phyloP scores from a whole-genome alignment of 2,888 invertebrate genomes.

The Plagiodera versicolora region DNA sequence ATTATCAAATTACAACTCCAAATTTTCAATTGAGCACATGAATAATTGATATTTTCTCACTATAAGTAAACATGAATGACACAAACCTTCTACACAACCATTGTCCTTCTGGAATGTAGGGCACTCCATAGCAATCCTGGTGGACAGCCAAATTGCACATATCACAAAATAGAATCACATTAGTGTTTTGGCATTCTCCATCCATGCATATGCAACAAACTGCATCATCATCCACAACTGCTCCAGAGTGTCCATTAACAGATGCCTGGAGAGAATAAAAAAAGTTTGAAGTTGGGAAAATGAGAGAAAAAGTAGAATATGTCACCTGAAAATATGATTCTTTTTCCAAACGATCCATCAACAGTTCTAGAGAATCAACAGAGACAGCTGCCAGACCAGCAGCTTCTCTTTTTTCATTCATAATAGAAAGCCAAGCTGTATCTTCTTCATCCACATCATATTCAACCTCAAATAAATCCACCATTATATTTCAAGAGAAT shows the following conservation, averaged over 20 bases:
- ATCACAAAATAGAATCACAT: slow-evolving; percentile 98
- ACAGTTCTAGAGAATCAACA: slow-evolving; percentile 87
- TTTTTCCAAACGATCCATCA: slow-evolving; percentile 97
- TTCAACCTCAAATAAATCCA: slow-evolving; percentile 62
- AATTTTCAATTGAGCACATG: too few relatives aligned
- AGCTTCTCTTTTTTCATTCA: slow-evolving; percentile 80
- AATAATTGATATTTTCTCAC: too few relatives aligned
- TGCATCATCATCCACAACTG: slow-evolving; percentile 94
- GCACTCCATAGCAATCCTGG: slow-evolving; percentile 97
- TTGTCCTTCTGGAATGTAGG: slow-evolving; percentile 66
- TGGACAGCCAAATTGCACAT: slow-evolving; percentile 99
- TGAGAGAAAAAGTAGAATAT: too few relatives aligned
- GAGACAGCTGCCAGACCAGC: slow-evolving; percentile 75
- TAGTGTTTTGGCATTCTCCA: slow-evolving; percentile 97
- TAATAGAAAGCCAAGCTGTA: slow-evolving; percentile 87
- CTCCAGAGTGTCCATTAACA: slow-evolving; percentile 69
- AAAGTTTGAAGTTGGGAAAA: too few relatives aligned
- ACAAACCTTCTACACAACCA: slow-evolving; percentile 81
- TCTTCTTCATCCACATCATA: slow-evolving; percentile 99
- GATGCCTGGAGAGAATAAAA: slow-evolving; percentile 55
- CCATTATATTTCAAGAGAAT: neutral
- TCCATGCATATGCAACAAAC: slow-evolving; percentile 99
- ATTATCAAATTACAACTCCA: too few relatives aligned
- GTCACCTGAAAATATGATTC: slow-evolving; percentile 94
- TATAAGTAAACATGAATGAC: too few relatives aligned